Conservation (phyloP, 2,888 invertebrate species). For the Scrobipalpa atriplicella region DNA sequence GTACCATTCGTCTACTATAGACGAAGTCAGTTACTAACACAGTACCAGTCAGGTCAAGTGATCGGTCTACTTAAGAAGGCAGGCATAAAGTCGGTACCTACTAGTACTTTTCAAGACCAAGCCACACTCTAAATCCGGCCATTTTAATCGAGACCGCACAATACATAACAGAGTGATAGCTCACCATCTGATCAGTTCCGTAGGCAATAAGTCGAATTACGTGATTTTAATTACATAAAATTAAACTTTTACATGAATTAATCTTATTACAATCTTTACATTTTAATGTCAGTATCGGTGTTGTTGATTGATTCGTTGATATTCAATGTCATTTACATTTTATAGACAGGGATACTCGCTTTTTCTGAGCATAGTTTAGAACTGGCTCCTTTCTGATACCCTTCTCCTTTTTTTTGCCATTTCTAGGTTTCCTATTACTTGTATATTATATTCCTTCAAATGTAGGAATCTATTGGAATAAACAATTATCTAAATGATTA, state of each 20-base stretch:
- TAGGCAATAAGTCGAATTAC: constrained; percentile 45
- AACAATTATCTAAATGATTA: too few relatives aligned
- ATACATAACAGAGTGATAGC: not conserved
- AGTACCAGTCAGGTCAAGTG: too few relatives aligned
- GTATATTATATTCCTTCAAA: too few relatives aligned
- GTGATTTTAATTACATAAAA: constrained; percentile 46
- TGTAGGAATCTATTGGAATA: too few relatives aligned
- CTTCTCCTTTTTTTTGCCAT: constrained; percentile 31
- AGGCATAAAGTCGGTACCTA: too few relatives aligned
- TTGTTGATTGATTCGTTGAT: constrained; percentile 46
- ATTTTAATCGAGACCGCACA: too few relatives aligned
- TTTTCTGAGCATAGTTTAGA: constrained; percentile 20
- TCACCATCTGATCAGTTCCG: constrained; percentile 59
- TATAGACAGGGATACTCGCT: constrained; percentile 46
- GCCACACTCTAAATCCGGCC: too few relatives aligned
- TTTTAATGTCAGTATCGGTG: constrained; percentile 49
- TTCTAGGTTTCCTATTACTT: not conserved
- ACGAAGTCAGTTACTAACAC: too few relatives aligned
- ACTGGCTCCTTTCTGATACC: not conserved
- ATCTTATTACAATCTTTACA: constrained; percentile 10
- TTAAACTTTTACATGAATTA: constrained; percentile 16
- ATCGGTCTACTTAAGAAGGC: too few relatives aligned
- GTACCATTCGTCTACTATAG: too few relatives aligned
- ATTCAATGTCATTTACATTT: constrained; percentile 51
- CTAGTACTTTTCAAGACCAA: too few relatives aligned